These are phyloP conservation scores for Lithosia quadra DNA, from an alignment of 2,888 invertebrate species.

Conservation along the genomic window DNA sequence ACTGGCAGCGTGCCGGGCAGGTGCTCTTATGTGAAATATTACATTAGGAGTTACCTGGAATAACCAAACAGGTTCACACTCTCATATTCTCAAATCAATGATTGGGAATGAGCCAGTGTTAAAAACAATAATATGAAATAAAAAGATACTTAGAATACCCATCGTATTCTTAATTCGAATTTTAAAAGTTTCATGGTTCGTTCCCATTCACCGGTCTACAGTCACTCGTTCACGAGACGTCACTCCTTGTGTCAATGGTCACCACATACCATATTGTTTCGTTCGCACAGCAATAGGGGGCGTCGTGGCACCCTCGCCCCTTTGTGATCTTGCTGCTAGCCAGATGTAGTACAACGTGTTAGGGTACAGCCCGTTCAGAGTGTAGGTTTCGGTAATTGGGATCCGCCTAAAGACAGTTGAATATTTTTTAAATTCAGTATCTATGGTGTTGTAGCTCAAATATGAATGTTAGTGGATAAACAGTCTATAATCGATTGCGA, in stretches of 20 bases:
- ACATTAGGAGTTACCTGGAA: conserved; percentile 82
- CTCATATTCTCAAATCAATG: conserved; percentile 66
- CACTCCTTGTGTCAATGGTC: conserved; percentile 43
- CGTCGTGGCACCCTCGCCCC: conserved; percentile 98
- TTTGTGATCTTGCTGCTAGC: conserved; percentile 96
- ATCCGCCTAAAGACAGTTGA: conserved; percentile 86
- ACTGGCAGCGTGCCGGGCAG: conserved; percentile 87
- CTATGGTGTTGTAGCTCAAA: background rate
- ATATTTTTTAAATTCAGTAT: background rate
- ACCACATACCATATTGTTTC: conserved; percentile 97
- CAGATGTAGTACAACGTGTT: conserved; percentile 99
- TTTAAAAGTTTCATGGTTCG: conserved; percentile 19
- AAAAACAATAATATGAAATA: background rate
- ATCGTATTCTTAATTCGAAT: conserved; percentile 8
- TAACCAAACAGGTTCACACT: conserved; percentile 72
- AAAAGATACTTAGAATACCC: no score
- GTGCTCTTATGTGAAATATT: conserved; percentile 85
- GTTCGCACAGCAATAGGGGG: conserved; percentile 97
- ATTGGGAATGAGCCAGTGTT: conserved; percentile 55
- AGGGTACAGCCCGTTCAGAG: conserved; percentile 96
- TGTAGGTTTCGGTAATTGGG: conserved; percentile 94
- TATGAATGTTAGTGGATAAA: background rate
- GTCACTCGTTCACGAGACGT: conserved; percentile 53
- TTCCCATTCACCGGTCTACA: conserved; percentile 47
- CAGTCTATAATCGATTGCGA: no score